Evolutionary conservation across 2,888 invertebrate genomes (phyloP), one percentile per base, ranked within the genome.

Genomic region (Eucera pruinosa): DNA sequence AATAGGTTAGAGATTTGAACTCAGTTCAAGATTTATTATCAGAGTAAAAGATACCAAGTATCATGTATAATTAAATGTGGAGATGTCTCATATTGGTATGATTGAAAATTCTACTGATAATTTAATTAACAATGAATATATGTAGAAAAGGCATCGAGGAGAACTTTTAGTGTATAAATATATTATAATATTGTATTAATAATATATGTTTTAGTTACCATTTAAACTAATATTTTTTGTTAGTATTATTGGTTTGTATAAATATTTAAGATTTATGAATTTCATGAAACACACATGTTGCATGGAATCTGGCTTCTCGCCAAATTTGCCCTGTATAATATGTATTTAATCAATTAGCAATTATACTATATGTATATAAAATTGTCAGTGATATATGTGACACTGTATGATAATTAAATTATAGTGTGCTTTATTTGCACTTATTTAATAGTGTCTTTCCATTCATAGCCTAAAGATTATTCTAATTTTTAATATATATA

Each of bases 291-390:
- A 43, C 27, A 15, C 27, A 58, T 20, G 20, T 13, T 25, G 2
- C 13, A 39, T 18, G 18, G 18, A 30, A 33, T 45, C 25, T 43
- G 18, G 36, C 13, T 27, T 9, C 50, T 39, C 50, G 50, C 39
- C 18, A 36, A 47, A 57, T 4, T 58, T 58, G 33, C 20, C 43
- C 3, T 69, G 30, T 79, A 73, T 15, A 61, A 58, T 65, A 48
- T 75, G 41, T 73, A 78, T 47, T 39, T 61, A 69, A 30, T 39
- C 18, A 33, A 39, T 39, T 36, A 75, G 33, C n/a, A 47, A 60
- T 64, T 20, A 62, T 33, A 18, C 0, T n/a, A 20, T 47, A 11
- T 65, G 65, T 64, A 68, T 52, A 66, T 43, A 78, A 55, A 58
- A 50, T 45, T 45, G 25, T 20, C 13, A 11, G 1, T 57, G 43